Base-by-base conservation (phyloP, 2,113 vertebrate genomes). In the Pipa parva region DNA sequence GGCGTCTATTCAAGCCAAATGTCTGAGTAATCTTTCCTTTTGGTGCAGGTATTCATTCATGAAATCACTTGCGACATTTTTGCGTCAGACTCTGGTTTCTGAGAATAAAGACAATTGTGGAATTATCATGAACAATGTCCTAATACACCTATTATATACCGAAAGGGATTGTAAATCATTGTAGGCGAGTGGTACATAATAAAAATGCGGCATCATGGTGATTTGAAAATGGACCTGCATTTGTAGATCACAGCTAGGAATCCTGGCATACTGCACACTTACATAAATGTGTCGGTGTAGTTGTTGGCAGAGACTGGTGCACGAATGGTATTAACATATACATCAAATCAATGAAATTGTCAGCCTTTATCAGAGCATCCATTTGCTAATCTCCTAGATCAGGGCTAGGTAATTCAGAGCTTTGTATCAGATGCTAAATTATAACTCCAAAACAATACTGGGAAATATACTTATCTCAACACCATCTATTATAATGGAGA, bases 1-100 rank as follows among this genome's bases (percentile, higher is more conserved):
- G 54, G 39, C 22, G 28, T 21, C 20, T 21, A 50, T 59, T 59
- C 56, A 59, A 11, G 18, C 29, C 21, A 36, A 28, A 59, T 59
- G 22, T 39, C 20, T 68, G 56, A 59, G n/a, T 59, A 28, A 68
- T 59, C 28, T 36, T 37, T 24, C 39, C 22, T 68, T 49, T 59
- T 59, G 59, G 37, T 12, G n/a, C 29, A 51, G 22, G 58, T 42
- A n/a, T 2, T 42, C 13, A n/a, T 1, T 37, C 27, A 51, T 26
- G n/a, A 39, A 59, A 50, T 25, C 55, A 37, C 13, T 29, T 28
- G 5, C 59, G 18, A 28, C 37, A 17, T 7, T 51, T 21, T 45
- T 51, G 17, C 39, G n/a, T 42, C 39, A 1, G 13, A n/a, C 39
- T 42, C 10, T 36, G 33, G 15, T 36, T 36, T 36, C 33, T 36